Percentiles rank a stretch among this genome's conserved stretches.
These are phyloP conservation scores for Harpagus bidentatus DNA, from an alignment of 2,113 vertebrate species.

Conservation along the genomic window DNA sequence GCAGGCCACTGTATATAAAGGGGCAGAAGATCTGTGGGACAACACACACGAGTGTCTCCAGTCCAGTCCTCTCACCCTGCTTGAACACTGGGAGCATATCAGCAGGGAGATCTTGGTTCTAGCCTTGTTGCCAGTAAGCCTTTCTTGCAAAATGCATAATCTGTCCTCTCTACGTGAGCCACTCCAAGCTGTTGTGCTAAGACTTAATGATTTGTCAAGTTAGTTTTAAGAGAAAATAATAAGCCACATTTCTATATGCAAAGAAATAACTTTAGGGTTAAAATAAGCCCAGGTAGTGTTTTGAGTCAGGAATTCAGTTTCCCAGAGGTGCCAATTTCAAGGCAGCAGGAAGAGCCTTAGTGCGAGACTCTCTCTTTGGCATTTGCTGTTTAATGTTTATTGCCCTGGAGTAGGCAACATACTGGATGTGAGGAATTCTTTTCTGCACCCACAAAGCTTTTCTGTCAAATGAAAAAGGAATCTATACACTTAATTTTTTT, in stretches of 20 bases:
- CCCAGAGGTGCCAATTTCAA: neutral
- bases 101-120: neutral
- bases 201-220: no score
- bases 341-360: neutral
- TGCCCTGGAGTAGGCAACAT: neutral
- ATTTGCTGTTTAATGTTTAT: neutral
- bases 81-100: neutral
- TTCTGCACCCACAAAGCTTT: neutral
- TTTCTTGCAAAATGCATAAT: neutral
- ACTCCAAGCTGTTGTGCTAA: neutral
- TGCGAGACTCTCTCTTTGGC: neutral
- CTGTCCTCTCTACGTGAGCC: neutral
- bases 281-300: neutral
- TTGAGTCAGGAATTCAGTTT: neutral
- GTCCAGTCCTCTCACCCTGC: no score
- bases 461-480: neutral
- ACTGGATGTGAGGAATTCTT: neutral
- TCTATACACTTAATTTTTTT: neutral
- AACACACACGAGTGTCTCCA: neutral
- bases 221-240: neutral
- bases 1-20: neutral
- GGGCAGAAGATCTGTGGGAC: neutral
- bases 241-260: neutral
- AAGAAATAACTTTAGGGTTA: neutral
- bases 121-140: neutral